Evolutionary conservation across 2,888 invertebrate species (phyloP).

Genomic region (Sarcophaga carnaria): DNA sequence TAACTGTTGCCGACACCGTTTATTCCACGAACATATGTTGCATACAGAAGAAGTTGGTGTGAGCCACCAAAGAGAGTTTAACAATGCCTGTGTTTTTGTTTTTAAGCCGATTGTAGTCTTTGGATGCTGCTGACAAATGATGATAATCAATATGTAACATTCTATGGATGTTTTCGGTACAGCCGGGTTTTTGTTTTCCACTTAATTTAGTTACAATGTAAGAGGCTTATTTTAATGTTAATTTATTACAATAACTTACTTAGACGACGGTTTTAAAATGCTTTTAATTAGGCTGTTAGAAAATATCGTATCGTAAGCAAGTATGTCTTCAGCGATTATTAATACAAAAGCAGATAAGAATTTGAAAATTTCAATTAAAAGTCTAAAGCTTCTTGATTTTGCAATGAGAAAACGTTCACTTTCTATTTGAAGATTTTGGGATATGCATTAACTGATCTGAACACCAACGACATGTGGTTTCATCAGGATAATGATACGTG

Average conservation of each 20-base stretch:
- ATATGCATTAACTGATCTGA: no score
- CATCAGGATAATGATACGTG: no score
- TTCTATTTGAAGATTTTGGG: no score
- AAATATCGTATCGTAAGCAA: no score
- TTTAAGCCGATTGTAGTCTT: constrained; percentile 51
- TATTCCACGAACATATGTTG: constrained; percentile 26
- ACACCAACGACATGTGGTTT: no score
- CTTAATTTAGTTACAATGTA: constrained; percentile 42
- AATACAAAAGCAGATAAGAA: no score
- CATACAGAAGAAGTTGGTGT: neutral
- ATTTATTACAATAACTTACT: constrained; percentile 48
- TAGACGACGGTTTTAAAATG: constrained; percentile 35
- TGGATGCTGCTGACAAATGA: constrained; percentile 62
- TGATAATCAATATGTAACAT: constrained; percentile 61
- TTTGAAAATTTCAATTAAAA: no score
- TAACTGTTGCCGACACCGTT: neutral
- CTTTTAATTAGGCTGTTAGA: neutral
- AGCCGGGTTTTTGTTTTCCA: constrained; percentile 1
- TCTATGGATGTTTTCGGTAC: neutral
- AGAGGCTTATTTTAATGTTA: constrained; percentile 64
- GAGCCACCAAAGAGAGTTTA: constrained; percentile 39
- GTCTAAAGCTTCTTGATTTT: no score
- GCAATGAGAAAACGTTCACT: no score
- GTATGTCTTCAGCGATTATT: no score
- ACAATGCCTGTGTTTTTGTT: neutral